These are phyloP conservation scores for Hypolimnas misippus DNA, from an alignment of 2,888 invertebrate genomes.

Conservation along the genomic window DNA sequence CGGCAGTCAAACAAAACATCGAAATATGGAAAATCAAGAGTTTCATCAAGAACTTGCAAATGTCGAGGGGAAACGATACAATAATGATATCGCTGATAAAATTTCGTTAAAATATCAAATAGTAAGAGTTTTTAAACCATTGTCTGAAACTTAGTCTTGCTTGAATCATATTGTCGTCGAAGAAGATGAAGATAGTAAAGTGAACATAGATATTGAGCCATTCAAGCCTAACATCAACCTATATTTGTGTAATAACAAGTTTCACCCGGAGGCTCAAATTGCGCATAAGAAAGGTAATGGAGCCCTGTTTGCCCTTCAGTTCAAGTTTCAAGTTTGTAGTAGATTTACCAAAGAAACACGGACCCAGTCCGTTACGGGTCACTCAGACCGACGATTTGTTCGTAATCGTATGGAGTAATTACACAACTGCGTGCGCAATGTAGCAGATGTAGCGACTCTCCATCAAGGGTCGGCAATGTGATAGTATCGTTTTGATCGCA, in stretches of 20 bases:
- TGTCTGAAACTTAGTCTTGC: slow-evolving; percentile 99
- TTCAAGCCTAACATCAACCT: slow-evolving; percentile 99
- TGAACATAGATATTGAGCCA: slow-evolving; percentile 99
- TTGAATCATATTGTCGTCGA: slow-evolving; percentile 99
- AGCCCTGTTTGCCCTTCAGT: slow-evolving; percentile 98
- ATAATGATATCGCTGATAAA: slow-evolving; percentile 99
- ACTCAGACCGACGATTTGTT: slow-evolving; percentile 99
- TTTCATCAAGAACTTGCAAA: slow-evolving; percentile 99
- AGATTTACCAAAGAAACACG: slow-evolving; percentile 99
- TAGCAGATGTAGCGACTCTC: slow-evolving; percentile 93
- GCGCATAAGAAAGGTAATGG: slow-evolving; percentile 99
- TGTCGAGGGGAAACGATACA: slow-evolving; percentile 99
- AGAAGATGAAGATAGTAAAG: slow-evolving; percentile 99
- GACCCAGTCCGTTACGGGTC: slow-evolving; percentile 99
- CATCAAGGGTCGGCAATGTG: slow-evolving; percentile 97
- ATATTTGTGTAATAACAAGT: slow-evolving; percentile 99
- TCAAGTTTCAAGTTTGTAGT: slow-evolving; percentile 99
- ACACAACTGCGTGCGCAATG: slow-evolving; percentile 99
- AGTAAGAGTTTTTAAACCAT: slow-evolving; percentile 99
- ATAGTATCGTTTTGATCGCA: slow-evolving; percentile 98
- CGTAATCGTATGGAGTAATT: slow-evolving; percentile 99
- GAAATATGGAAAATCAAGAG: slow-evolving; percentile 99
- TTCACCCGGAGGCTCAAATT: slow-evolving; percentile 97
- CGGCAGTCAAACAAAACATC: slow-evolving; percentile 98
- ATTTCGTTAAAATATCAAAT: slow-evolving; percentile 99